These are phyloP conservation scores for Euleptes europaea DNA, from an alignment of 2,113 vertebrate species.

Conservation along the genomic window DNA sequence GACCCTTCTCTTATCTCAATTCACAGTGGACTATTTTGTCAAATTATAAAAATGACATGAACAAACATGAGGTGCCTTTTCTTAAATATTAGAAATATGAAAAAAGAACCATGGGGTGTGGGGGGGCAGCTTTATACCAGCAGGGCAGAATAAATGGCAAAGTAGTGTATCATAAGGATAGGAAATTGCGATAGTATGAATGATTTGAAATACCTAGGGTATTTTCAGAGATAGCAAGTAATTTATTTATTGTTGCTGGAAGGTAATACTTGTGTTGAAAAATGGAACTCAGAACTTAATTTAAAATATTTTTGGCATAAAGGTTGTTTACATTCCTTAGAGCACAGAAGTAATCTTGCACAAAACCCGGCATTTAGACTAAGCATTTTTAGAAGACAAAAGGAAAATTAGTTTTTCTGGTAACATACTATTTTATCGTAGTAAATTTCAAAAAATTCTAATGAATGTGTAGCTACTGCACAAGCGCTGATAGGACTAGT, in stretches of 20 bases:
- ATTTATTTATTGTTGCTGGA: conserved; percentile 64
- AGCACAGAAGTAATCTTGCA: conserved; percentile 35
- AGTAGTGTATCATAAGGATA: conserved; percentile 39
- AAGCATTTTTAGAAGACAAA: conserved; percentile 53
- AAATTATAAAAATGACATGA: conserved; percentile 49
- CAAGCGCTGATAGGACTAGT: no score
- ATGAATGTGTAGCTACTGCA: no score
- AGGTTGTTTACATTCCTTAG: conserved; percentile 63
- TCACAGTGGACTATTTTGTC: conserved; percentile 50
- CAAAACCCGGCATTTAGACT: conserved; percentile 27
- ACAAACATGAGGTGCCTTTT: conserved; percentile 44
- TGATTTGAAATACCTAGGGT: conserved; percentile 67
- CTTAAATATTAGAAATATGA: conserved; percentile 66
- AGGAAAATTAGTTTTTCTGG: conserved; percentile 52
- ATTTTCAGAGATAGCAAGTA: conserved; percentile 56
- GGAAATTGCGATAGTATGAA: conserved; percentile 58
- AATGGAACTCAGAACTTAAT: conserved; percentile 65
- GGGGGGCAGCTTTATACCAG: conserved; percentile 40
- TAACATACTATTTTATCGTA: not conserved
- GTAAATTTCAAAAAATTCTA: no score
- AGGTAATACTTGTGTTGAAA: conserved; percentile 69
- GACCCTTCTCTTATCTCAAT: conserved; percentile 38
- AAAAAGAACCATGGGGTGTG: conserved; percentile 41
- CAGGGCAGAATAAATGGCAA: conserved; percentile 48
- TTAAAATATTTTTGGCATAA: conserved; percentile 54